These are phyloP conservation scores for Lypha dubia DNA, from an alignment of 2,888 invertebrate species.

Conservation along the genomic window DNA sequence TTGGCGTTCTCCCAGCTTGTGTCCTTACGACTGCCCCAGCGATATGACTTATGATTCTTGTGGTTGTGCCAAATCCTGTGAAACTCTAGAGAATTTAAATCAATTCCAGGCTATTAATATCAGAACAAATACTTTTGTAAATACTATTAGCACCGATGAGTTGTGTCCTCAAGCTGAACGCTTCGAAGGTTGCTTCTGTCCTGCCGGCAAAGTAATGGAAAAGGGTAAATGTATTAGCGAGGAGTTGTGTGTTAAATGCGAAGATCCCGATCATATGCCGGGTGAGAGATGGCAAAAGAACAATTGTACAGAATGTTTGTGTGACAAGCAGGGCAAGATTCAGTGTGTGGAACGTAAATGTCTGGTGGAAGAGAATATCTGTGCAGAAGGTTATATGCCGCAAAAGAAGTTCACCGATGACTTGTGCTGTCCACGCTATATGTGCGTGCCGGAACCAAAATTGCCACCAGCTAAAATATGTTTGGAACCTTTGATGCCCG, in stretches of 20 bases:
- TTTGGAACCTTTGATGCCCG: constrained; percentile 87
- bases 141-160: constrained; percentile 77
- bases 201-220: constrained; percentile 88
- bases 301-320: constrained; percentile 89
- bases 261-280: constrained; percentile 87
- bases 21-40: constrained; percentile 86
- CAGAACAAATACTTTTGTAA: constrained; percentile 77
- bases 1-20: constrained; percentile 87
- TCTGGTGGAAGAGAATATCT: constrained; percentile 85
- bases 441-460: constrained; percentile 86
- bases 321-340: constrained; percentile 85
- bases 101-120: constrained; percentile 80
- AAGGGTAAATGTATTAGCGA: constrained; percentile 89
- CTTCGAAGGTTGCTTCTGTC: constrained; percentile 94
- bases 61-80: constrained; percentile 82
- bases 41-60: constrained; percentile 81
- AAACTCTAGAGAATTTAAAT: constrained; percentile 77
- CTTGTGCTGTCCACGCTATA: constrained; percentile 88
- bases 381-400: constrained; percentile 85
- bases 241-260: constrained; percentile 89
- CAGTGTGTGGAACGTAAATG: constrained; percentile 87
- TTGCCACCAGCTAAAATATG: constrained; percentile 84
- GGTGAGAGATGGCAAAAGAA: constrained; percentile 88
- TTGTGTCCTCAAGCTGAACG: constrained; percentile 84
- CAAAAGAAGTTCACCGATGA: constrained; percentile 85